Evolutionary conservation across 2,797 vertebrate genomes (phyloP).

Genomic region (Hozukius guyotensis): DNA sequence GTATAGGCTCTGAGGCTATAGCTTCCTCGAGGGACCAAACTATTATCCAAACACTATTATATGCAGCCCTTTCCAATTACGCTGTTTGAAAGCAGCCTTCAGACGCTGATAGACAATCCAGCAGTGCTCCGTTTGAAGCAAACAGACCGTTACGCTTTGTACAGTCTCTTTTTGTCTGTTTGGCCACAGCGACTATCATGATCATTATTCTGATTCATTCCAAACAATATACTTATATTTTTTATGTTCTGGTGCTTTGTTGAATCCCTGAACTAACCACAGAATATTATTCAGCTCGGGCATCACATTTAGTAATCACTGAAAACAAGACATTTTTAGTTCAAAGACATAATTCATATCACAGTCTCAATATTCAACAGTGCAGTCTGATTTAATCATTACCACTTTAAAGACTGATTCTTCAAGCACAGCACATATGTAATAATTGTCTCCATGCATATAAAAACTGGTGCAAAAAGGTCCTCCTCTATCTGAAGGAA

Average conservation of each 20-base stretch:
- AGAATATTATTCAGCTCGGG: no score
- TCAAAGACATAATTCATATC: not conserved
- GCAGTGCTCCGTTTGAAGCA: not conserved
- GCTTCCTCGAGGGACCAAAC: not conserved
- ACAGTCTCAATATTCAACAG: not conserved
- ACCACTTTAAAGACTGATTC: not conserved
- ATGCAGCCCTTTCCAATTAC: not conserved
- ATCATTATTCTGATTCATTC: not conserved
- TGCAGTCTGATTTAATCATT: not conserved
- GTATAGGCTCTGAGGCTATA: not conserved
- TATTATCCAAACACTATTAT: not conserved
- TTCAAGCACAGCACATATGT: not conserved
- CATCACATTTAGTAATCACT: not conserved
- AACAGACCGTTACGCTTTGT: not conserved
- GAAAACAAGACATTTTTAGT: no score
- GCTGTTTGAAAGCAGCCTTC: not conserved
- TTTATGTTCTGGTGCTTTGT: not conserved
- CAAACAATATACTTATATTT: not conserved
- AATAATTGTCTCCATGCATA: not conserved
- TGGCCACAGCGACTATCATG: not conserved
- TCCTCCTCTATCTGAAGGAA: not conserved
- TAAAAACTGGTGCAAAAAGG: conserved; percentile 1
- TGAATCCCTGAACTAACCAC: not conserved
- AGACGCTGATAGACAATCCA: not conserved
- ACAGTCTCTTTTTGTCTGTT: not conserved